Evolutionary conservation across 2,888 invertebrate genomes (phyloP).

Genomic region (Yponomeuta plumbellus): DNA sequence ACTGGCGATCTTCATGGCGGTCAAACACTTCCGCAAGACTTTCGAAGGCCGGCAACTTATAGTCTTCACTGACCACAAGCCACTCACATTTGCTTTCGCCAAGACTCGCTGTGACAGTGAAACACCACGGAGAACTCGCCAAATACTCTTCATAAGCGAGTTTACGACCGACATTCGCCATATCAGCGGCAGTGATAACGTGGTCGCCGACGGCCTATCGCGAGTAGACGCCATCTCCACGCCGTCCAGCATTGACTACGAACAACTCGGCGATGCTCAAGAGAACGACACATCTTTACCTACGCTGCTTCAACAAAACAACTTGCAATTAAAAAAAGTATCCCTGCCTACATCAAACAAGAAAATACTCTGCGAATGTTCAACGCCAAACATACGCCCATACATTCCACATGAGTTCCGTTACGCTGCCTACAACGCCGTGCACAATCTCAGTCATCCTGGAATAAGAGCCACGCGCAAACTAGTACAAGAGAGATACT

Average conservation of each 20-base stretch:
- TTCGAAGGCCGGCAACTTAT: no score
- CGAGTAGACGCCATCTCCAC: slow-evolving; percentile 24
- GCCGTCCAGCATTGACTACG: slow-evolving; percentile 21
- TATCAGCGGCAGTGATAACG: slow-evolving; percentile 22
- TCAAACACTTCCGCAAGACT: no score
- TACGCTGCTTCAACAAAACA: neutral
- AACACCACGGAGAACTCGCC: slow-evolving; percentile 23
- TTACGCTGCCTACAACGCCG: neutral
- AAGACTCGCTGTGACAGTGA: slow-evolving; percentile 3
- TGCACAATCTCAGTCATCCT: slow-evolving; percentile 15
- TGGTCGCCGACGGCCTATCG: slow-evolving; percentile 24
- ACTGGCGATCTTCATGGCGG: slow-evolving; percentile 13
- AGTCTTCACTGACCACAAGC: no score
- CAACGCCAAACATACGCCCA: slow-evolving; percentile 2
- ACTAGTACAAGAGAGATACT: slow-evolving; percentile 6
- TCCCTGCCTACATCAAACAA: no score
- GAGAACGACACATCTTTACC: neutral
- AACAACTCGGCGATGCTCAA: slow-evolving; percentile 20
- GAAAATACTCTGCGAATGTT: no score
- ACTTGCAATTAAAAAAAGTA: neutral
- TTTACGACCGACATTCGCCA: slow-evolving; percentile 25
- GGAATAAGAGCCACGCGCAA: slow-evolving; percentile 11
- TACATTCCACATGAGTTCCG: slow-evolving; percentile 5
- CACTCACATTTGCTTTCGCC: slow-evolving; percentile 2
- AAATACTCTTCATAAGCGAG: slow-evolving; percentile 25